Conservation (phyloP, 92 coral and sea anemone species). For the Plumapathes pennacea region DNA sequence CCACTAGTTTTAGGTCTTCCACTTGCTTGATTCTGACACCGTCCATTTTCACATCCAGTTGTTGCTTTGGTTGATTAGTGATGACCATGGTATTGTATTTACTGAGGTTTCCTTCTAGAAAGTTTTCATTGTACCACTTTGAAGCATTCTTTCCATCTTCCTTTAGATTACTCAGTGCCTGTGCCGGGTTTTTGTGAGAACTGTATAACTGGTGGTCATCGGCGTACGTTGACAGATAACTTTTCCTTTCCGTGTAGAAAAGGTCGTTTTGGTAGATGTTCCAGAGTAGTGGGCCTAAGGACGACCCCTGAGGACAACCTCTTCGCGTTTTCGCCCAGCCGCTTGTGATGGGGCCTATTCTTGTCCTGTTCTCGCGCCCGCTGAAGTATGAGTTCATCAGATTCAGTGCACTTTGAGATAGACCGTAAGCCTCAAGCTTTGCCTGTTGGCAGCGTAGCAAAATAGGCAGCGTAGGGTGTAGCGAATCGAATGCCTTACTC, state of each 20-base stretch:
- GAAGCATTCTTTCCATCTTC: slow-evolving; percentile 39
- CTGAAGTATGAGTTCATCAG: slow-evolving; percentile 41
- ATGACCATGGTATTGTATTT: slow-evolving; percentile 47
- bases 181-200: slow-evolving; percentile 10
- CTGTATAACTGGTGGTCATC: slow-evolving; percentile 60
- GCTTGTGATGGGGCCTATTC: slow-evolving; percentile 23
- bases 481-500: slow-evolving; percentile 59
- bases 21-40: too few species aligned
- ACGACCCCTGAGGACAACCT: slow-evolving; percentile 59
- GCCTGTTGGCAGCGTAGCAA: too few species aligned
- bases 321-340: slow-evolving; percentile 17
- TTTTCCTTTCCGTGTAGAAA: slow-evolving; percentile 35
- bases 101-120: slow-evolving; percentile 40
- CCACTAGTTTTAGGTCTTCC: too few species aligned
- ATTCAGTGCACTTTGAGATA: slow-evolving; percentile 3
- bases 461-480: slow-evolving; percentile 34
- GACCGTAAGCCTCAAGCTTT: slow-evolving; percentile 53
- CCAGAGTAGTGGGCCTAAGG: slow-evolving; percentile 56
- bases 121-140: slow-evolving; percentile 37
- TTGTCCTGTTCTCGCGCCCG: slow-evolving; percentile 27
- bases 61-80: too few species aligned
- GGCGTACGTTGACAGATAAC: slow-evolving; percentile 44
- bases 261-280: slow-evolving; percentile 59
- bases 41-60: too few species aligned
- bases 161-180: slow-evolving; percentile 3